These are phyloP conservation scores for Triops longicaudatus DNA, from an alignment of 1,140 invertebrate species.

Conservation along the genomic window DNA sequence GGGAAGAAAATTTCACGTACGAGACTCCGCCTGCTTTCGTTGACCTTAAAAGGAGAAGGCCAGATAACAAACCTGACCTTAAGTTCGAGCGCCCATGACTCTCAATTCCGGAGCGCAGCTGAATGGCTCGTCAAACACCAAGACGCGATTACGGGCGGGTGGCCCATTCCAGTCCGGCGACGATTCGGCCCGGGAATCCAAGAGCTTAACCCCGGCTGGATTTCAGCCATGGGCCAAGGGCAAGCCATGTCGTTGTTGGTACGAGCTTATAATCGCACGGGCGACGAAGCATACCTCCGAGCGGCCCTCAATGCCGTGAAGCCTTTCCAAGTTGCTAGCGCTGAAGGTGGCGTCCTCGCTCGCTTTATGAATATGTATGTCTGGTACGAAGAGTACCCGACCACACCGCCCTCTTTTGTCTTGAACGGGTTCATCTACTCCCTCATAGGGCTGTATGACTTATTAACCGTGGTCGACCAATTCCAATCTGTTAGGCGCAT, in stretches of 20 bases:
- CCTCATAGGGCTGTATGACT: conserved; percentile 88
- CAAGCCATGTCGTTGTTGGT: conserved; percentile 89
- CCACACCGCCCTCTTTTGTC: conserved; percentile 86
- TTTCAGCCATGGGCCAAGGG: conserved; percentile 96
- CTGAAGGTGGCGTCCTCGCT: conserved; percentile 72
- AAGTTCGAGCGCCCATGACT: conserved; percentile 71
- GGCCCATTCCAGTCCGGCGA: conserved; percentile 76
- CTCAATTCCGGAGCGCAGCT: conserved; percentile 84
- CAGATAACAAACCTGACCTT: conserved; percentile 72
- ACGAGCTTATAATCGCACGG: conserved; percentile 75
- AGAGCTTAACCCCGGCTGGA: conserved; percentile 78
- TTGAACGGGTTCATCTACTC: conserved; percentile 99
- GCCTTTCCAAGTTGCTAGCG: conserved; percentile 63
- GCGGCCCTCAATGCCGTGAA: conserved; percentile 69
- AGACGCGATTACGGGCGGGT: conserved; percentile 66
- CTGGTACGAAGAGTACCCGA: conserved; percentile 97
- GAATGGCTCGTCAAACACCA: conserved; percentile 88
- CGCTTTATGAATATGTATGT: conserved; percentile 68
- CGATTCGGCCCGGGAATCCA: conserved; percentile 64
- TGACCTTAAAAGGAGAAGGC: conserved; percentile 65
- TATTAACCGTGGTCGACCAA: conserved; percentile 54
- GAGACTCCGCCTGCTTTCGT: conserved; percentile 61
- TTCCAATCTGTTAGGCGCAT: conserved; percentile 61
- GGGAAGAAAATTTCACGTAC: conserved; percentile 57
- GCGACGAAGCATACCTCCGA: conserved; percentile 66